Conservation (phyloP, 2,113 vertebrate species). For the Monopterus albus region DNA sequence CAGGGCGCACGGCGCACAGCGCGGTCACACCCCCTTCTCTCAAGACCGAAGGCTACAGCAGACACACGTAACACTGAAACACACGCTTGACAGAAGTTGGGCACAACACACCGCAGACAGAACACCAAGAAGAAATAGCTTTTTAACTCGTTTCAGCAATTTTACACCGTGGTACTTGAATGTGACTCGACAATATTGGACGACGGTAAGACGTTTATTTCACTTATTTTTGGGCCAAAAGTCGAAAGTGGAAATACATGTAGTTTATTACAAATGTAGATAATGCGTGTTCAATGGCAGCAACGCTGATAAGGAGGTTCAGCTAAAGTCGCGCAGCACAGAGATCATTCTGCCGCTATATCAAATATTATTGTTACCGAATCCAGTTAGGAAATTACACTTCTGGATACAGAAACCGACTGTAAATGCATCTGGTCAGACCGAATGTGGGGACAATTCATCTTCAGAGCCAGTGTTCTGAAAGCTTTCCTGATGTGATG, state of each 20-base stretch:
- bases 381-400: background rate
- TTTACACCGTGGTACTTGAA: conserved; percentile 19
- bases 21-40: conserved; percentile 49
- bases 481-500: background rate
- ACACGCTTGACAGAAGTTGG: conserved; percentile 21
- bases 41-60: conserved; percentile 9
- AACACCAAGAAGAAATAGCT: conserved; percentile 1
- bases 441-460: too few species aligned
- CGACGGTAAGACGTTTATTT: conserved; percentile 34
- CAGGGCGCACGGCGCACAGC: too few species aligned
- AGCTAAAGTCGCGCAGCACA: background rate
- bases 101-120: conserved; percentile 7
- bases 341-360: background rate
- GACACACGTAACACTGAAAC: background rate
- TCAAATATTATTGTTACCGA: background rate
- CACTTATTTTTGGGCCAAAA: too few species aligned
- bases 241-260: background rate
- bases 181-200: conserved; percentile 25
- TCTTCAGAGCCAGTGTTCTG: background rate
- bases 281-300: background rate
- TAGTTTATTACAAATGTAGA: too few species aligned
- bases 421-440: background rate
- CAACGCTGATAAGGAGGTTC: too few species aligned
- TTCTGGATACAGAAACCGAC: background rate
- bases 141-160: background rate